These are phyloP conservation scores for Drosophila infuscata DNA, from an alignment of 2,888 invertebrate genomes.

Conservation along the genomic window DNA sequence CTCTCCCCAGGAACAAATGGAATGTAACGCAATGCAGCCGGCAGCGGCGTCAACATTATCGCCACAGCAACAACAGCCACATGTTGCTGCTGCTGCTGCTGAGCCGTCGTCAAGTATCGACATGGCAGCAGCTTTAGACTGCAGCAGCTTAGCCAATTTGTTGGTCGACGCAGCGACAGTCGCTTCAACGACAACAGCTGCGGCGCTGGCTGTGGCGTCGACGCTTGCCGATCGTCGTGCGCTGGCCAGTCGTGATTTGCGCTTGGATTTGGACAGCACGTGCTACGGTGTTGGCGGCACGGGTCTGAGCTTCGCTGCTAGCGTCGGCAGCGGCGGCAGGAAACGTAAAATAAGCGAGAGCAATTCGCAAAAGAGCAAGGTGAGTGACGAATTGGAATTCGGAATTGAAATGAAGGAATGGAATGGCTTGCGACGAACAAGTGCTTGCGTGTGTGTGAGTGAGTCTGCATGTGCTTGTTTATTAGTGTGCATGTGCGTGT, in stretches of 20 bases:
- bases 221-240: conserved; percentile 79
- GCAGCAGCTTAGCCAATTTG: conserved; percentile 34
- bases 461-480: not conserved
- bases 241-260: conserved; percentile 82
- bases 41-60: conserved; percentile 40
- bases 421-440: conserved; percentile 9
- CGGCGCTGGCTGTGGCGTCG: conserved; percentile 70
- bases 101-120: conserved; percentile 19
- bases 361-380: conserved; percentile 84
- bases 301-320: conserved; percentile 67
- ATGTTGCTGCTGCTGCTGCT: conserved; percentile 48
- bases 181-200: conserved; percentile 37
- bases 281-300: conserved; percentile 77
- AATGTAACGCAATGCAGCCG: conserved; percentile 44
- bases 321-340: conserved; percentile 70
- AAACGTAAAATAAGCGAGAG: conserved; percentile 85
- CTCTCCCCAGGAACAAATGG: conserved; percentile 59
- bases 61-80: conserved; percentile 43
- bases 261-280: conserved; percentile 83
- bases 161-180: conserved; percentile 31
- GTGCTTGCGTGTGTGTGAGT: not conserved
- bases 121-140: conserved; percentile 16
- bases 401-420: conserved; percentile 42
- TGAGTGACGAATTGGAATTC: conserved; percentile 59
- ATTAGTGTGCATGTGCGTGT: not conserved